phyloP scores from a whole-genome alignment of 2,888 invertebrate species.

The Epinotia demarniana region DNA sequence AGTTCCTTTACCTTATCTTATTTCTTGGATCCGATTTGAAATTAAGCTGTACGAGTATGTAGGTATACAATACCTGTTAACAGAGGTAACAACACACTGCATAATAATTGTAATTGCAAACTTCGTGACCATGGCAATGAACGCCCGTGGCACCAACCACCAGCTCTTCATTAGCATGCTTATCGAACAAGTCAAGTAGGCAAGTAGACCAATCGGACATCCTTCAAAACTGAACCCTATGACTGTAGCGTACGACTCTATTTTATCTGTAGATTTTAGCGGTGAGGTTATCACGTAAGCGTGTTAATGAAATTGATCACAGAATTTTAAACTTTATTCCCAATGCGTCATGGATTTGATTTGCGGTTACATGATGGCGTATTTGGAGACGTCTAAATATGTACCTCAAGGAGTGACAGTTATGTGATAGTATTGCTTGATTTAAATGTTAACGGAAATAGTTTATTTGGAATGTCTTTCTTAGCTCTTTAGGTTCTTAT shows the following conservation, averaged over 20 bases:
- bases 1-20: too few relatives aligned
- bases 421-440: constrained; percentile 4
- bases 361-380: not conserved
- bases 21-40: too few relatives aligned
- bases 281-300: not conserved
- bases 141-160: constrained; percentile 23
- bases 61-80: not conserved
- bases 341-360: not conserved
- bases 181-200: constrained; percentile 34
- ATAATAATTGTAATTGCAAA: constrained; percentile 2
- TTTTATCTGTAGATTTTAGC: not conserved
- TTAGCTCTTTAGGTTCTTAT: not conserved
- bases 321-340: not conserved
- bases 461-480: not conserved
- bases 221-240: constrained; percentile 2
- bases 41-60: too few relatives aligned
- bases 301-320: not conserved
- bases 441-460: not conserved
- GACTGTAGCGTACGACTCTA: not conserved
- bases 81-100: not conserved
- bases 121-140: constrained; percentile 30
- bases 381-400: not conserved
- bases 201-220: constrained; percentile 4
- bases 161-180: constrained; percentile 26
- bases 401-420: not conserved